phyloP scores from a whole-genome alignment of 2,888 invertebrate genomes.

The Andrena marginata region DNA sequence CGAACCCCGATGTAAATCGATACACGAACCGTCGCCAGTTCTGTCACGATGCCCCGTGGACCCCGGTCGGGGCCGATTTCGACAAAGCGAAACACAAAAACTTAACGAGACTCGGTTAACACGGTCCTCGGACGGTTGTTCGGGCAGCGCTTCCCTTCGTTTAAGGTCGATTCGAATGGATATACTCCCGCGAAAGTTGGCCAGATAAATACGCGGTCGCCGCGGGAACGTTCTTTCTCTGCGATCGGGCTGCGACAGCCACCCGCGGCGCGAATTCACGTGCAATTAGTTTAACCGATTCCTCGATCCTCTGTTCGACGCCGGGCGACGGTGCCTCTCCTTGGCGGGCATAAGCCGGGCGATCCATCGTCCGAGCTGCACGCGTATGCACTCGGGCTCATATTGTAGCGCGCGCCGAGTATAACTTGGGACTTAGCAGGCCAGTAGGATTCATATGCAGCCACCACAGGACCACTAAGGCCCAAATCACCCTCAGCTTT shows the following conservation, averaged over 20 bases:
- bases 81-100: too few relatives aligned
- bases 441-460: constrained; percentile 90
- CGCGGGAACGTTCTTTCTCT: neutral
- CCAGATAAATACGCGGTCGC: neutral
- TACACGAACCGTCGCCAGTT: neutral
- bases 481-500: constrained; percentile 86
- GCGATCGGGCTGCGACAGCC: neutral
- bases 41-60: too few relatives aligned
- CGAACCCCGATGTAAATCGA: constrained; percentile 6
- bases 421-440: constrained; percentile 95
- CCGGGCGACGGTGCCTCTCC: constrained; percentile 20
- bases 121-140: neutral
- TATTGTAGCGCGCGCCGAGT: constrained; percentile 78
- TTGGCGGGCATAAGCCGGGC: constrained; percentile 6
- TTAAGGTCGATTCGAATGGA: neutral
- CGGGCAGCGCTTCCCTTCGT: neutral
- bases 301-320: constrained; percentile 32
- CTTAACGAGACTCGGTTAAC: too few relatives aligned
- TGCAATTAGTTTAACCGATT: constrained; percentile 67
- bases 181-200: too few relatives aligned
- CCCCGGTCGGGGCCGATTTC: too few relatives aligned
- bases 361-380: constrained; percentile 30
- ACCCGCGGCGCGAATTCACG: constrained; percentile 55
- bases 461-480: constrained; percentile 90
- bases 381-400: constrained; percentile 3